Evolutionary conservation across 1,140 invertebrate species (phyloP).

Genomic region (Caenorhabditis inopinata): DNA sequence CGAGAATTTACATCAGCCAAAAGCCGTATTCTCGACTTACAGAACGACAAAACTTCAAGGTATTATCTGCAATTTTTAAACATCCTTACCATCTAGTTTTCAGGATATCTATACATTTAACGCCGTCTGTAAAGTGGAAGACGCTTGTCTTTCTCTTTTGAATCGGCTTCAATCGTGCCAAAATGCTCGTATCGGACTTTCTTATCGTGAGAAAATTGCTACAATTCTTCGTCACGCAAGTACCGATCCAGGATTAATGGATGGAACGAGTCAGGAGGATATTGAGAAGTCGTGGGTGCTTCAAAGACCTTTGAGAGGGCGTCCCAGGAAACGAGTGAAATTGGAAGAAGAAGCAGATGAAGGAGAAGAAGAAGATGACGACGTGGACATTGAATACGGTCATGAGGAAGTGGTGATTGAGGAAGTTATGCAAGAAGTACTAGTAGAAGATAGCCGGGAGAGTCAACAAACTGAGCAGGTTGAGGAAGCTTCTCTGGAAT

Average conservation of each 20-base stretch:
- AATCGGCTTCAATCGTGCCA: background rate
- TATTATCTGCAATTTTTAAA: background rate
- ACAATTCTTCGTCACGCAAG: background rate
- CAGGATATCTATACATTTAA: conserved; percentile 11
- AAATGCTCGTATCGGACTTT: background rate
- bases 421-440: no score
- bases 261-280: background rate
- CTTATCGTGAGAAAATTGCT: background rate
- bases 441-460: background rate
- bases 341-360: background rate
- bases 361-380: background rate
- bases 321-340: background rate
- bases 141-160: background rate
- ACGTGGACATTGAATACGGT: background rate
- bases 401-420: background rate
- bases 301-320: background rate
- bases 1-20: background rate
- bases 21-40: background rate
- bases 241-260: background rate
- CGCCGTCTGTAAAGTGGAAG: conserved; percentile 9
- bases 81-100: background rate
- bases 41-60: background rate
- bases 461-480: no score
- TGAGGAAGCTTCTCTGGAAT: no score
- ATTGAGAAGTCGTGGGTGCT: background rate